Evolutionary conservation across 92 coral and sea anemone genomes (phyloP).

Genomic region (Epizoanthus stellaris): DNA sequence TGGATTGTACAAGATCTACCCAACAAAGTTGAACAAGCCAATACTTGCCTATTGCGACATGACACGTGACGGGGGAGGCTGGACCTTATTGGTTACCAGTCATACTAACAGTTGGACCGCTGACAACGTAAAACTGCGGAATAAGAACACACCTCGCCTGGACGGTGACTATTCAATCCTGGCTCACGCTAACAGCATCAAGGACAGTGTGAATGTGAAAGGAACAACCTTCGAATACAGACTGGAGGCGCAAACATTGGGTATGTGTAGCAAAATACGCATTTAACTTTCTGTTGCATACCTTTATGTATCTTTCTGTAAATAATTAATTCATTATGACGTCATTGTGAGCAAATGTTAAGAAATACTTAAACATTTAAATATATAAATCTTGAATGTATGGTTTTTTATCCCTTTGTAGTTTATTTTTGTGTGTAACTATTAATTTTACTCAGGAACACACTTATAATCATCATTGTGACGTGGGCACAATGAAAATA

Average conservation of each 20-base stretch:
- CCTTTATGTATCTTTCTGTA: no score
- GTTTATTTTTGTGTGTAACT: no score
- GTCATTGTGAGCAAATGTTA: no score
- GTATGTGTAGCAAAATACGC: neutral
- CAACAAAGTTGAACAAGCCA: neutral
- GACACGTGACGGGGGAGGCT: constrained; percentile 61
- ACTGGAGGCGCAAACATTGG: constrained; percentile 36
- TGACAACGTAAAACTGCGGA: constrained; percentile 25
- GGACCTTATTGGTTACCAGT: constrained; percentile 56
- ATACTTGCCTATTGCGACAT: constrained; percentile 48
- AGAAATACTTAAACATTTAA: no score
- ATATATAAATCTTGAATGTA: no score
- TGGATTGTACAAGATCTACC: constrained; percentile 50
- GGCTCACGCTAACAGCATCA: constrained; percentile 43
- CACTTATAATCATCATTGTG: no score
- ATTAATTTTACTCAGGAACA: no score
- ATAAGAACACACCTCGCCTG: constrained; percentile 6
- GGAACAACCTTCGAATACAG: constrained; percentile 44
- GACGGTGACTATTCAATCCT: constrained; percentile 43
- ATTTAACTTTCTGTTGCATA: no score
- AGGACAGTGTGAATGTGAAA: constrained; percentile 24
- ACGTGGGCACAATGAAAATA: no score
- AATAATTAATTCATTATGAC: no score
- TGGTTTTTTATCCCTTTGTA: no score
- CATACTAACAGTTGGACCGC: constrained; percentile 44